phyloP scores from a whole-genome alignment of 1,140 invertebrate genomes.

The Brachionus angularis region DNA sequence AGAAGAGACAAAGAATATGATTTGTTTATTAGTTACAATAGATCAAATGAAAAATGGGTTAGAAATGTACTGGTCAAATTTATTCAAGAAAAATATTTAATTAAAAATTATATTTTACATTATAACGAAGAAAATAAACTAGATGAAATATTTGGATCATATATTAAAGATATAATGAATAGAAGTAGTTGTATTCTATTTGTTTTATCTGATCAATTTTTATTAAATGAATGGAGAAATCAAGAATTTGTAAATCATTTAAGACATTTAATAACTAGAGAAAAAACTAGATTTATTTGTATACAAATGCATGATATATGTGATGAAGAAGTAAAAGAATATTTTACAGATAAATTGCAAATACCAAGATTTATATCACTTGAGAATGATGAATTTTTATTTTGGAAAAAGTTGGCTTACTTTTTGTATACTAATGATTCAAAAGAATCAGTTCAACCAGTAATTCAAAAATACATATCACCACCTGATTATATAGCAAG shows the following conservation, averaged over 20 bases:
- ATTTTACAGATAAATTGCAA: constrained; percentile 6
- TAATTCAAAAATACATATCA: neutral
- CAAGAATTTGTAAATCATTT: neutral
- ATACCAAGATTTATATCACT: constrained; percentile 16
- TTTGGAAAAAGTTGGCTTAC: constrained; percentile 35
- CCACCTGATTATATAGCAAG: neutral
- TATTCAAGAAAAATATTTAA: neutral
- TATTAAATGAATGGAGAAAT: constrained; percentile 30
- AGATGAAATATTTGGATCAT: neutral
- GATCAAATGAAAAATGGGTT: constrained; percentile 6
- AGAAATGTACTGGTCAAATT: neutral
- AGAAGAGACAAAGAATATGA: constrained; percentile 31
- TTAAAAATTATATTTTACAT: constrained; percentile 1
- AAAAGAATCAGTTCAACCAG: neutral
- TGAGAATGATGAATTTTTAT: constrained; percentile 38
- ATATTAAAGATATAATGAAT: constrained; percentile 1
- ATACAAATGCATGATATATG: constrained; percentile 29
- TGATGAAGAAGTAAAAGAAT: constrained; percentile 36
- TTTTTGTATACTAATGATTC: constrained; percentile 17
- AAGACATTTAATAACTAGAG: neutral
- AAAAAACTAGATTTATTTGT: constrained; percentile 16
- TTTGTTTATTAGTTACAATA: constrained; percentile 40
- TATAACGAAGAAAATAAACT: neutral
- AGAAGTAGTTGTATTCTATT: constrained; percentile 19
- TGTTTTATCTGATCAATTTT: constrained; percentile 19